Conservation (phyloP, 2,113 vertebrate species). For the Anhinga rufa region DNA sequence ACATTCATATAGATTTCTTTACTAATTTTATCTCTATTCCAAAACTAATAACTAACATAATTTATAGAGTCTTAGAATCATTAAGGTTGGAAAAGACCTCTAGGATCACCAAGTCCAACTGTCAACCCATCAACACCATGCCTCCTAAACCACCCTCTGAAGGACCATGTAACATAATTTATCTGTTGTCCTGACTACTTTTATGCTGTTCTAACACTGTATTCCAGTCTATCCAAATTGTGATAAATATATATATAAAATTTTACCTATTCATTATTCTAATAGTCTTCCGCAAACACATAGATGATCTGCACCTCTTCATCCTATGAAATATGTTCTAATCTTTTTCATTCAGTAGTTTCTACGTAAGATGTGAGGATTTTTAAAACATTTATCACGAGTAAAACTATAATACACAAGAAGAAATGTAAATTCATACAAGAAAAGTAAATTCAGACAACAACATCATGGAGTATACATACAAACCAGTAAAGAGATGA, state of each 20-base stretch:
- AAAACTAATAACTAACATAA: neutral
- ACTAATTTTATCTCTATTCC: neutral
- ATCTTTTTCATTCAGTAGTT: neutral
- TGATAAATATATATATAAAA: neutral
- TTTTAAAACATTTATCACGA: neutral
- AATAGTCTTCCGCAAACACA: neutral
- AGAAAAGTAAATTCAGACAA: neutral
- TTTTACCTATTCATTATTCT: neutral
- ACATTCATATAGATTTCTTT: neutral
- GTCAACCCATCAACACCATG: too few species aligned
- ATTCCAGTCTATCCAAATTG: neutral
- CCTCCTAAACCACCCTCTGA: too few species aligned
- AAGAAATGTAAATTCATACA: neutral
- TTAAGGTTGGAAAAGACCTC: too few species aligned
- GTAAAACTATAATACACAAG: neutral
- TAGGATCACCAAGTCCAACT: too few species aligned
- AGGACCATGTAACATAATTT: neutral
- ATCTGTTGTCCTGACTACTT: neutral
- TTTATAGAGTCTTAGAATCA: neutral
- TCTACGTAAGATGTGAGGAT: neutral
- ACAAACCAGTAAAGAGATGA: neutral
- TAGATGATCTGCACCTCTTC: neutral
- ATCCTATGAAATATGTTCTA: neutral
- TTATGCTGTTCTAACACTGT: neutral
- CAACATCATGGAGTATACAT: neutral